phyloP scores from a whole-genome alignment of 2,888 invertebrate species.

The Aproaerema taeniolella region DNA sequence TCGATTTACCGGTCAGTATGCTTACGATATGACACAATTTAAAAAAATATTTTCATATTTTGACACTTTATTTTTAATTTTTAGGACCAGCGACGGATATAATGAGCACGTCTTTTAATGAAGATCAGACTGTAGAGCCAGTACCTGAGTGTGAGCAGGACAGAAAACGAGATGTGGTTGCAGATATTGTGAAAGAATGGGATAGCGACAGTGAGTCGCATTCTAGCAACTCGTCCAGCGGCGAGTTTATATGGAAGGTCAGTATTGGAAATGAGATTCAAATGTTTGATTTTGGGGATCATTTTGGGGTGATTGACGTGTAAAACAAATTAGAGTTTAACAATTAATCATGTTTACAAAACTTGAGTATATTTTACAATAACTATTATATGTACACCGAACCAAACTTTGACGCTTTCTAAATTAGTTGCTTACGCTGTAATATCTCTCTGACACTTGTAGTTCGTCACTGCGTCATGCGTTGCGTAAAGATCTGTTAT shows the following conservation, averaged over 20 bases:
- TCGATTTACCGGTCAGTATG: slow-evolving; percentile 64
- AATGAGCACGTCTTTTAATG: slow-evolving; percentile 68
- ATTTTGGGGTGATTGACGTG: too few species aligned
- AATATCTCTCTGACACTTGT: too few species aligned
- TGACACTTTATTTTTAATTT: not conserved
- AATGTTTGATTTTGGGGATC: not conserved
- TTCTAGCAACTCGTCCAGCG: slow-evolving; percentile 84
- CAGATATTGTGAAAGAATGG: slow-evolving; percentile 79
- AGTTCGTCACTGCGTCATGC: too few species aligned
- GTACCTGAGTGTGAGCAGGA: slow-evolving; percentile 50
- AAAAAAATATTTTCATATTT: not conserved
- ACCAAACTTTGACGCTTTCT: too few species aligned
- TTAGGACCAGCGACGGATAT: slow-evolving; percentile 63
- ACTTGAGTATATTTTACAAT: too few species aligned
- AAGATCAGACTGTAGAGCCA: slow-evolving; percentile 67
- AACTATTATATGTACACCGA: too few species aligned
- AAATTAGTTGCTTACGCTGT: too few species aligned
- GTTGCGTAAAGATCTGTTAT: too few species aligned
- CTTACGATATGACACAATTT: too few species aligned
- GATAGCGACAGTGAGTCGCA: slow-evolving; percentile 81
- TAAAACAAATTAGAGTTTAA: too few species aligned
- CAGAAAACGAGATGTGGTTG: slow-evolving; percentile 50
- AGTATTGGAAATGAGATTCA: slow-evolving; percentile 20
- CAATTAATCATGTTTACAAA: too few species aligned
- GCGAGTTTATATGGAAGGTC: slow-evolving; percentile 89